These are phyloP conservation scores for Rostratula benghalensis DNA, from an alignment of 2,113 vertebrate species.

Conservation along the genomic window DNA sequence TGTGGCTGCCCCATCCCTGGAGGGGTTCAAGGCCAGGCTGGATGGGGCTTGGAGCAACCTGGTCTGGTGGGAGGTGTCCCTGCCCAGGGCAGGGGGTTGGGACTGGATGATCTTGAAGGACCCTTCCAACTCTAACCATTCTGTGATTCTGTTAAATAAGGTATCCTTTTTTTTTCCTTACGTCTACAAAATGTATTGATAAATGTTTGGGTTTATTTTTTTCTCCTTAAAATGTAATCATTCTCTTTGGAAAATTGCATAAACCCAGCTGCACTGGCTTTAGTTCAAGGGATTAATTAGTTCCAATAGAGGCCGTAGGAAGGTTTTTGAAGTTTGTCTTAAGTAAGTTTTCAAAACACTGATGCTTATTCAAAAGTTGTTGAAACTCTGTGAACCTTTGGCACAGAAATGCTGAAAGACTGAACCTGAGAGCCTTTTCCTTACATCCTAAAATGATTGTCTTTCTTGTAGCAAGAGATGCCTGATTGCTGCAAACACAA, in stretches of 20 bases:
- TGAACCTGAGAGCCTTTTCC: conserved; percentile 20
- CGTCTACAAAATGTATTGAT: background rate
- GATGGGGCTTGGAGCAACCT: too few species aligned
- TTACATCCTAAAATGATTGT: background rate
- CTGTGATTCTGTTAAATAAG: background rate
- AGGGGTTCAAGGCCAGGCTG: too few species aligned
- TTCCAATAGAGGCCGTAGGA: background rate
- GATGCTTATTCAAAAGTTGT: conserved; percentile 6
- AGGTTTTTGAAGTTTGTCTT: background rate
- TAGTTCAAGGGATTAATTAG: conserved; percentile 23
- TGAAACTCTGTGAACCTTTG: conserved; percentile 19
- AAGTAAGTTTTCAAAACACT: conserved; percentile 14
- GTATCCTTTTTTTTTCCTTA: background rate
- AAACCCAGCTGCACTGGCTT: background rate
- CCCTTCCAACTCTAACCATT: too few species aligned
- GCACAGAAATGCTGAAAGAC: conserved; percentile 4
- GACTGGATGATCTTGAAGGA: too few species aligned
- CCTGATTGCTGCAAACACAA: background rate
- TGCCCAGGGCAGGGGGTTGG: too few species aligned
- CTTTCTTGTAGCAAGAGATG: background rate
- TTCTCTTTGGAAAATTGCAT: background rate
- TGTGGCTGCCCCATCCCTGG: too few species aligned
- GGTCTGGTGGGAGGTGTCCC: too few species aligned
- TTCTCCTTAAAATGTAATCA: background rate
- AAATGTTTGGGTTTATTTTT: background rate